Evolutionary conservation across 2,888 invertebrate species (phyloP), one percentile per base, ranked within the genome.

Genomic region (Abrostola triplasia): DNA sequence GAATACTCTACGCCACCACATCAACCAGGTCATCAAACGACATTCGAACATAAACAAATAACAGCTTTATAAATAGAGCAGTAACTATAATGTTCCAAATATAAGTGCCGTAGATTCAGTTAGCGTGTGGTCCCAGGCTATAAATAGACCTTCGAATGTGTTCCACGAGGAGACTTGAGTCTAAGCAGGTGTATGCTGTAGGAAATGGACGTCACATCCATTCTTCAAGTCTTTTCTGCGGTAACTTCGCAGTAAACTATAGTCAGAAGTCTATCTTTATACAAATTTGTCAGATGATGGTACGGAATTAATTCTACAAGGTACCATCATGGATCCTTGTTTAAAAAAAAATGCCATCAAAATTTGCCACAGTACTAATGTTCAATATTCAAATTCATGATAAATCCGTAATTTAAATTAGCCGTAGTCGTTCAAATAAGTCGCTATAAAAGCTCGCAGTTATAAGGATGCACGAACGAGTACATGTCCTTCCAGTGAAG

Each of bases 21-120:
- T 47, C 44, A 47, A 47, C 13, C 44, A 47, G 44, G 44, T 47
- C 44, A 47, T 47, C 24, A 47, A 47, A 47, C 44, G 44, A 47
- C 44, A 47, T 42, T 10, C 49, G 35, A 59, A 35, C 55, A 66
- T 36, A 58, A 11, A 58, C 53, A 41, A 36, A 60, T 36, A 36
- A 12, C 36, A 36, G 11, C 42, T 11, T 6, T 40, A 13, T 55
- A 36, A 36, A 36, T 42, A n/a, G 36, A 55, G 41, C 10, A 42
- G 35, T 42, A 55, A 55, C 10, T 44, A 42, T 11, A 41, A 42
- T 24, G 13, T 36, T 36, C 41, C 35, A 55, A 53, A 53, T 38
- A 53, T 40, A 38, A 53, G 12, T 12, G 53, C 38, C 53, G 24
- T 40, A 40, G 8, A 24, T 53, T 53, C 38, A 53, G 40, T 53